Evolutionary conservation across 2,797 vertebrate species (phyloP).

Genomic region (Pelobates cultripes): DNA sequence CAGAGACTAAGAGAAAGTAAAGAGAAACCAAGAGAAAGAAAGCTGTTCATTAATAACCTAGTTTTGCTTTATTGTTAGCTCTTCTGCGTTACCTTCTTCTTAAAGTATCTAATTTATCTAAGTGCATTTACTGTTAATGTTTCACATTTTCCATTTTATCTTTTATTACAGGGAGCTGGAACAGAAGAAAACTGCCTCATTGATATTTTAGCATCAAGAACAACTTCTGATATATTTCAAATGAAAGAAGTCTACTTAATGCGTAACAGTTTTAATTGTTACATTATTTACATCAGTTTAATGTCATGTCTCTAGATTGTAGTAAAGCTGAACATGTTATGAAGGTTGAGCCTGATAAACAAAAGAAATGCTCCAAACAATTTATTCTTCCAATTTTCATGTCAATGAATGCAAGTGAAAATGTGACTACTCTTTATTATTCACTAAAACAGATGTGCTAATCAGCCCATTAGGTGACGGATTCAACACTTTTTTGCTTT

Average conservation of each 20-base stretch:
- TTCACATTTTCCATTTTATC: background rate
- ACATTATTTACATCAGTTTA: conserved; percentile 2
- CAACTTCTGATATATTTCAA: conserved; percentile 77
- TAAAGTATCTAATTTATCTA: too few relatives aligned
- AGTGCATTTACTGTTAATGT: background rate
- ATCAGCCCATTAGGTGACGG: conserved; percentile 16
- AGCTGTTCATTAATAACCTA: too few relatives aligned
- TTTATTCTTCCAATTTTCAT: background rate
- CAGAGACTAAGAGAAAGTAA: too few relatives aligned
- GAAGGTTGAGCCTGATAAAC: background rate
- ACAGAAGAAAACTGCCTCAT: conserved; percentile 77
- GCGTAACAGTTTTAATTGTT: conserved; percentile 63
- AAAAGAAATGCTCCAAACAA: background rate
- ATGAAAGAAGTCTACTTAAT: conserved; percentile 75
- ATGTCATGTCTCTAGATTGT: background rate
- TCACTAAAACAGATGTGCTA: background rate
- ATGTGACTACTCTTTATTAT: background rate
- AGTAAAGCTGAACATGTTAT: background rate
- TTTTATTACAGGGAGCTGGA: conserved; percentile 68
- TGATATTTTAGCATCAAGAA: conserved; percentile 78
- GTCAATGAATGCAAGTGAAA: background rate
- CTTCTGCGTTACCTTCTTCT: too few relatives aligned
- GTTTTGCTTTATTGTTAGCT: too few relatives aligned
- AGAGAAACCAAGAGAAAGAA: too few relatives aligned
- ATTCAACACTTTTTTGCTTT: conserved; percentile 1